Conservation (phyloP, 2,888 invertebrate genomes). For the Entomobrya proxima region DNA sequence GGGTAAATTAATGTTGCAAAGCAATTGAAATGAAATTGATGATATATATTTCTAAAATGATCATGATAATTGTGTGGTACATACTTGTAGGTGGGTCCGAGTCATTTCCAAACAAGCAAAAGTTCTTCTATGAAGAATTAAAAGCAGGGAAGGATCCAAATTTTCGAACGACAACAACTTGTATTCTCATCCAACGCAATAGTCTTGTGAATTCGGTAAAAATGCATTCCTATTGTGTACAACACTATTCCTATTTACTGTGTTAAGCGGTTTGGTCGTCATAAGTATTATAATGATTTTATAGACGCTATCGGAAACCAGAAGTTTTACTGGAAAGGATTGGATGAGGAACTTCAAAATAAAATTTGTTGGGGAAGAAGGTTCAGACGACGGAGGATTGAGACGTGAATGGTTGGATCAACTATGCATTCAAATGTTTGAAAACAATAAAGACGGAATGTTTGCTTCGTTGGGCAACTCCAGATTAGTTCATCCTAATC, state of each 20-base stretch:
- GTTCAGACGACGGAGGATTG: constrained; percentile 91
- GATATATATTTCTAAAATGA: background rate
- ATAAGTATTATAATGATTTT: constrained; percentile 20
- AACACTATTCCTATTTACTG: background rate
- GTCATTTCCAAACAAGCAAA: constrained; percentile 79
- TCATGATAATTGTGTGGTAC: background rate
- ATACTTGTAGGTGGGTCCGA: constrained; percentile 77
- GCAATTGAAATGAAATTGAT: background rate
- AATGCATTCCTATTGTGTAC: background rate
- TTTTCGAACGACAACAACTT: constrained; percentile 60
- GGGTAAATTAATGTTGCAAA: constrained; percentile 74
- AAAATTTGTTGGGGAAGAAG: constrained; percentile 78
- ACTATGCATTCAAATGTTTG: constrained; percentile 78
- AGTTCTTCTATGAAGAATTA: constrained; percentile 77
- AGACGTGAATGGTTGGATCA: constrained; percentile 82
- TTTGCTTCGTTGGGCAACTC: constrained; percentile 77
- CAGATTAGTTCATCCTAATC: constrained; percentile 78
- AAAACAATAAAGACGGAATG: constrained; percentile 73
- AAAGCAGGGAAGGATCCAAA: constrained; percentile 67
- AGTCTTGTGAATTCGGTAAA: constrained; percentile 70
- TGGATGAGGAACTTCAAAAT: constrained; percentile 79
- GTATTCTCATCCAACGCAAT: constrained; percentile 67
- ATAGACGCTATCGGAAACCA: constrained; percentile 77
- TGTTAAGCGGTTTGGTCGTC: background rate
- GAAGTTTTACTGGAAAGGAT: constrained; percentile 78